Conservation (phyloP, 2,113 vertebrate species). For the Myrmecobius fasciatus region DNA sequence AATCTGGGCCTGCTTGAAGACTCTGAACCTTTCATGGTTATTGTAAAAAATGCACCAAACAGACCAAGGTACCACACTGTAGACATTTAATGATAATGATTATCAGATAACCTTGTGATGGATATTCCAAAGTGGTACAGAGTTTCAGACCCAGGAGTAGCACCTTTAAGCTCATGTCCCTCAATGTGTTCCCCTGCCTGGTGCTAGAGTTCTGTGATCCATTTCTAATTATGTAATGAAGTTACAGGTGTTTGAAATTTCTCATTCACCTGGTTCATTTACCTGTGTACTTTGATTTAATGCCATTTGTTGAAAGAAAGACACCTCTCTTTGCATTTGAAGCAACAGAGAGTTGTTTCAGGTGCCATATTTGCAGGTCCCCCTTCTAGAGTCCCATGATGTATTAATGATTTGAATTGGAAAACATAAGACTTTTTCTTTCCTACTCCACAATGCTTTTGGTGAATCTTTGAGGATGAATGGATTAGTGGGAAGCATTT, state of each 20-base stretch:
- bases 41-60: not conserved
- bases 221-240: not conserved
- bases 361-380: not conserved
- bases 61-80: not conserved
- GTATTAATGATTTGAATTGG: slow-evolving; percentile 30
- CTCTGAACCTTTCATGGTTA: not conserved
- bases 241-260: not conserved
- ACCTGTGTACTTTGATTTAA: not conserved
- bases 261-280: not conserved
- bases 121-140: not conserved
- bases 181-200: not conserved
- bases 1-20: not conserved
- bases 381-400: not conserved
- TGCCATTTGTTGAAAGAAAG: not conserved
- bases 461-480: slow-evolving; percentile 1
- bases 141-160: accelerated
- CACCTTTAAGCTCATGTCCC: not conserved
- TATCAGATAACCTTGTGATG: not conserved
- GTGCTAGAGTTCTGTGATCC: not conserved
- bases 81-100: not conserved
- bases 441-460: not conserved
- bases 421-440: not conserved
- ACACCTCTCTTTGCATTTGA: no score
- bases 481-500: not conserved
- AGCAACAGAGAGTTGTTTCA: not conserved